Base-by-base conservation (phyloP, 1,140 invertebrate genomes). In the Nautilus pompilius region DNA sequence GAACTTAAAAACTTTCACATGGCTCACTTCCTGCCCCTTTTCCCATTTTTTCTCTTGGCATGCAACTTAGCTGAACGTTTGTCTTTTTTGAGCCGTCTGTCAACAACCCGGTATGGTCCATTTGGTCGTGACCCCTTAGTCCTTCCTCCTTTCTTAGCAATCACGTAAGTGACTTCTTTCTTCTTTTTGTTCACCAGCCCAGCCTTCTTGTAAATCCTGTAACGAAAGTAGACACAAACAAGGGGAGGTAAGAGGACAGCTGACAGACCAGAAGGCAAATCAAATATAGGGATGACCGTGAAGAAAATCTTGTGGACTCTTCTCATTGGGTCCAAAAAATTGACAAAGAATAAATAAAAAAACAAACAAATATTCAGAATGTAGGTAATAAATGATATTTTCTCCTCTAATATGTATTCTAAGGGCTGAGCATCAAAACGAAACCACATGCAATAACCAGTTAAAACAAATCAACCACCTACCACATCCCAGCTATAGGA, bases 1-100 rank as follows among this genome's bases (percentile, higher is more conserved):
- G n/a, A n/a, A n/a, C n/a, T n/a, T n/a, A n/a, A n/a, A n/a, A n/a
- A n/a, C n/a, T n/a, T 48, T 48, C 45, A 17, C n/a, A 2, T 22
- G n/a, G 5, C 24, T 2, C 45, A 17, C 32, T 58, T 58, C 20
- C 41, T 58, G 20, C 32, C 32, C 32, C 24, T 60, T 53, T 49
- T 33, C 22, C 29, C 17, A 26, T 36, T 90, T 1, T 69, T 68
- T 30, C 65, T 69, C 2, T 86, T 87, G 26, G 61, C 60, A 73
- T 90, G 90, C 61, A 87, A 80, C n/a, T n/a, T n/a, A n/a, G n/a
- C n/a, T 3, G 87, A 88, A 46, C 88, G 85, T 65, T 89, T 84
- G 81, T 99, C 97, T 83, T 98, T 98, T 82, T 99, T 99, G 90
- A 99, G 90, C 63, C 96, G 85, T 5, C 89, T 88, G 87, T 99